Evolutionary conservation across 2,113 vertebrate species (phyloP), one percentile per base, ranked within the genome.

Genomic region (Elephas maximus): DNA sequence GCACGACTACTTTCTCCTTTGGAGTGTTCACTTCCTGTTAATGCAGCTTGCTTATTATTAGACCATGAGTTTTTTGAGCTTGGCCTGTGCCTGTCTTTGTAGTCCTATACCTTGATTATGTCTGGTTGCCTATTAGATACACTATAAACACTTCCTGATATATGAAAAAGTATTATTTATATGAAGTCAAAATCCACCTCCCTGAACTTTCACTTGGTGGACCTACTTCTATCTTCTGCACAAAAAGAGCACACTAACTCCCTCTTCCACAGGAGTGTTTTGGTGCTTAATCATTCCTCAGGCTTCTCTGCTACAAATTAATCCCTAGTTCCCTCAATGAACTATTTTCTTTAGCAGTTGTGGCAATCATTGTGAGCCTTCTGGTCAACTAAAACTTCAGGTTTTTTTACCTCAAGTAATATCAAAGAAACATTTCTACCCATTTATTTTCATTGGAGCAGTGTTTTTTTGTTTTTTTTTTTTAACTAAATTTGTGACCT

Each of bases 251-350:
- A 57, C 12, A 15, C 7, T 20, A n/a, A 20, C 23, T 82, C 30
- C n/a, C 71, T 63, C 37, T 89, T 26, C 30, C 17, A 14, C 41
- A 28, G 53, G 51, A 77, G 7, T 63, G 71, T 84, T 88, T 96
- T 94, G 63, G 63, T 78, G 14, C 11, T 93, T 85, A 76, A 60
- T 94, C 45, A 74, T 10, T 77, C 23, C 1, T 90, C n/a, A 48
- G 3, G 5, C 88, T 94, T 76, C 63, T 63, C 51, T 93, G 37
- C 10, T 85, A 30, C 74, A 76, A 83, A 79, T 96, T 89, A 97
- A 88, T 74, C 5, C 33, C 81, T 44, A 44, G 8, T 92, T 85
- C 9, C 26, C 30, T 89, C 74, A 88, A 57, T 80, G 87, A 80
- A 67, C 83, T 95, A 73, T 81, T 91, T 94, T 74, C 81, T 76